Base-by-base conservation (phyloP, 2,888 invertebrate species). In the Pocota personata region DNA sequence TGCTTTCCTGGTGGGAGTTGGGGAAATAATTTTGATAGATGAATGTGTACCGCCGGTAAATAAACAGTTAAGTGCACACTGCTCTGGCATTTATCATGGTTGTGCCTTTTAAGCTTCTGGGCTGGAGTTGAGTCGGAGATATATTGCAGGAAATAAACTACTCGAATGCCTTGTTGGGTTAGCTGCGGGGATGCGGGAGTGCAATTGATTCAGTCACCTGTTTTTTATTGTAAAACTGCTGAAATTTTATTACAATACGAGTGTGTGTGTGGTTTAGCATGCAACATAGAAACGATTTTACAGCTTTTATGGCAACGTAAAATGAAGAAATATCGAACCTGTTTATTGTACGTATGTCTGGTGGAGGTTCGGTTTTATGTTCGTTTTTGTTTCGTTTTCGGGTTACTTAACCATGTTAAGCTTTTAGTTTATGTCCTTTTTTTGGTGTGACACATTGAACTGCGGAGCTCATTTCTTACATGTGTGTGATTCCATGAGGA, bases 1-100 rank as follows among this genome's bases (percentile, higher is more conserved):
- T 21, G 10, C 1, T 40, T 1, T 27, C 8, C 27, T 7, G 8
- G 12, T 37, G 7, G 30, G 21, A 12, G 8, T 6, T 55, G 16
- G 52, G 12, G 37, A 71, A 60, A 83, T 78, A 67, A 78, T 66
- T 78, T 78, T 66, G 60, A 83, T 60, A 66, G 35, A 83, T 71
- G 66, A n/a, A 40, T 48, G 52, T 48, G 43, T 57, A 48, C 58
- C 71, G 19, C 82, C 77, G 77, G 71, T 77, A 66, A 72, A 52
- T 35, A 50, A 50, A 50, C 80, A 60, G 32, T 30, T 21, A 80
- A 75, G 46, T 30, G 43, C 46, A 72, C 64, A 43, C 0, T 16
- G 32, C 5, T 30, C 12, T 16, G 35, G 32, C 24, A 69, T 76
- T 55, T 76, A 32, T 69, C 69, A 43, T 43, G 52, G 55, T 21